A percentile compares a stretch with the other conserved stretches of the same genome.
Evolutionary conservation across 2,888 invertebrate species (phyloP).

Genomic region (Nudaria mundana): DNA sequence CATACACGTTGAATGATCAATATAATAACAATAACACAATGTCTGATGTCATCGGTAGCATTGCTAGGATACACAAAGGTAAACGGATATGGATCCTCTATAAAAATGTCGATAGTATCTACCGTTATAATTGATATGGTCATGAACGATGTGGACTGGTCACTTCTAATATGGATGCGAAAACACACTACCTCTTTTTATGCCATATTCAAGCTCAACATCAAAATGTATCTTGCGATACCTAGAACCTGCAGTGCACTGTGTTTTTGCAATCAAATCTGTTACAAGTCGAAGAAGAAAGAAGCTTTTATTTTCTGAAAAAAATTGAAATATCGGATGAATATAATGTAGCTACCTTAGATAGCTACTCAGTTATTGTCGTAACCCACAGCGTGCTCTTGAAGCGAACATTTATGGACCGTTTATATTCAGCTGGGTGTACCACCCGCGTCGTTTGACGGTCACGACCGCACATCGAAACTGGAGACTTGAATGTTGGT

Average conservation of each 20-base stretch:
- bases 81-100: constrained; percentile 15
- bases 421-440: constrained; percentile 65
- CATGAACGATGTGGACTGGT: no score
- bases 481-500: constrained; percentile 55
- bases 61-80: constrained; percentile 20
- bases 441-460: constrained; percentile 68
- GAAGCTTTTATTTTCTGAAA: background rate
- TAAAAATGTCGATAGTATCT: constrained; percentile 18
- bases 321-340: constrained; percentile 16
- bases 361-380: constrained; percentile 31
- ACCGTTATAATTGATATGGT: no score
- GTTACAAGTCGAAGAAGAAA: background rate
- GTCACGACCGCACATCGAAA: constrained; percentile 53
- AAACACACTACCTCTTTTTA: no score
- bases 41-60: constrained; percentile 39
- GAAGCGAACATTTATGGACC: constrained; percentile 54
- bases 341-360: constrained; percentile 23
- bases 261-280: background rate
- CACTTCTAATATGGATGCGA: no score
- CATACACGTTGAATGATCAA: constrained; percentile 41
- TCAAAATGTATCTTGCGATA: no score
- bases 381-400: constrained; percentile 30
- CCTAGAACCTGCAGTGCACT: no score
- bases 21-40: constrained; percentile 47
- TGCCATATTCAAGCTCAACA: no score